phyloP scores from a whole-genome alignment of 2,113 vertebrate genomes.

The Oxyruncus cristatus region DNA sequence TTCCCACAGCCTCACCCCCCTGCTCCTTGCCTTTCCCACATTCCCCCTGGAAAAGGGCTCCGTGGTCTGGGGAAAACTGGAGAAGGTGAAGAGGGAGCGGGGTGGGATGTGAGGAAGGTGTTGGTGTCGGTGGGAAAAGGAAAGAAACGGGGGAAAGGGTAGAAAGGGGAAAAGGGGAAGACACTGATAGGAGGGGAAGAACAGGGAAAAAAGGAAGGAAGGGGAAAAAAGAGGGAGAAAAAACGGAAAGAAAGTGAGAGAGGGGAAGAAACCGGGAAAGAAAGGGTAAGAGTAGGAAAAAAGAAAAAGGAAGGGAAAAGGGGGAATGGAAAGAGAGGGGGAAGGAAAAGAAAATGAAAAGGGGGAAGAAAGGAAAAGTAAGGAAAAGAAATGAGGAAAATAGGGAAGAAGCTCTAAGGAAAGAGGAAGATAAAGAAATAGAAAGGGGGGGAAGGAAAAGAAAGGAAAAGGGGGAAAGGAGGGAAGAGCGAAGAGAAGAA shows the following conservation, averaged over 20 bases:
- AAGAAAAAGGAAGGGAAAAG: too few relatives aligned
- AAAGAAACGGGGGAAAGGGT: background rate
- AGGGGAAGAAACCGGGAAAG: too few relatives aligned
- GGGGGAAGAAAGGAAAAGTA: background rate
- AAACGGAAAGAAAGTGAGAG: too few relatives aligned
- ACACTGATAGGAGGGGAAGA: too few relatives aligned
- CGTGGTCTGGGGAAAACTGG: accelerated
- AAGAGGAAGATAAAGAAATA: background rate
- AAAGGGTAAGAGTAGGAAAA: background rate
- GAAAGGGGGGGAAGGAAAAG: too few relatives aligned
- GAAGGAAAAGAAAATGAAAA: background rate
- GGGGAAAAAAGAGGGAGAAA: accelerated
- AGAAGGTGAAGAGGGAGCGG: background rate
- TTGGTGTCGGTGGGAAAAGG: background rate
- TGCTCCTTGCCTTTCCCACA: background rate
- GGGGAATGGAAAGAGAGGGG: too few relatives aligned
- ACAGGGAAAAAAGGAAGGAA: accelerated
- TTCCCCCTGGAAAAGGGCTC: background rate
- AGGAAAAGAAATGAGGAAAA: background rate
- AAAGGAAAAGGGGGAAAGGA: background rate
- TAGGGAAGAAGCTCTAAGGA: too few relatives aligned
- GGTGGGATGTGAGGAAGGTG: background rate
- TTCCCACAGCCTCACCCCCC: background rate
- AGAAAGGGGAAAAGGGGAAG: too few relatives aligned
- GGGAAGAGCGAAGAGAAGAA: background rate